Base-by-base conservation (phyloP, 2,888 invertebrate species). In the Clepsis dumicolana region DNA sequence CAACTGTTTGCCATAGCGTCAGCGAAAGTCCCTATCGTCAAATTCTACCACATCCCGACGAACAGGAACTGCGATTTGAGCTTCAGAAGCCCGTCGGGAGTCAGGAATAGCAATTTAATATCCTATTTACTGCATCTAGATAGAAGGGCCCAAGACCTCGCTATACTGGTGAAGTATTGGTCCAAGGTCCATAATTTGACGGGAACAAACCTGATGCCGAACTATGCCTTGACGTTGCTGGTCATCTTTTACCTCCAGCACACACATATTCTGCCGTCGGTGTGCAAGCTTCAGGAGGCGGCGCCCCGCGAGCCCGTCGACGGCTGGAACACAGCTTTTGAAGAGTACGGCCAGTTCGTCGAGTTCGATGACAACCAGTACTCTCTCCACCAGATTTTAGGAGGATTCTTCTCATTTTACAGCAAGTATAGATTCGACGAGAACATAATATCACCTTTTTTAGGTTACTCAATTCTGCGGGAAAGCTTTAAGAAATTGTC, bases 1-100 rank as follows among this genome's bases (percentile, higher is more conserved):
- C 86, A 95, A 25, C 80, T 96, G n/a, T 82, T 95, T 67, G 91
- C 95, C 1, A 96, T 97, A 75, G 94, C 95, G 0, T 84, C 86
- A 41, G 97, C 97, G 0, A 95, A 95, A 79, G 96, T 96, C 0
- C 97, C 97, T 0, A 96, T 97, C 68, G 94, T 97, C 0, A 97
- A 96, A 77, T 96, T 96, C 78, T 86, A 90, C 14, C 96, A 97
- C 75, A 74, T 81, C 4, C 89, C 91, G 0, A 96, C 96, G 0
- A 88, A 93, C 0, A 92, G 95, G 2, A 92, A 94, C 62, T 95
- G 96, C 76, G 97, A 97, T 83, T 88, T 97, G 5, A 97, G 96
- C 71, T 95, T 97, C 75, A 95, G 94, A 72, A 96, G 95, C 76
- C 88, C 94, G 25, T 85, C 95, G 1, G 97, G 96, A 2, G 95